Conservation (phyloP, 2,888 invertebrate genomes). For the Parthenolecanium corni region DNA sequence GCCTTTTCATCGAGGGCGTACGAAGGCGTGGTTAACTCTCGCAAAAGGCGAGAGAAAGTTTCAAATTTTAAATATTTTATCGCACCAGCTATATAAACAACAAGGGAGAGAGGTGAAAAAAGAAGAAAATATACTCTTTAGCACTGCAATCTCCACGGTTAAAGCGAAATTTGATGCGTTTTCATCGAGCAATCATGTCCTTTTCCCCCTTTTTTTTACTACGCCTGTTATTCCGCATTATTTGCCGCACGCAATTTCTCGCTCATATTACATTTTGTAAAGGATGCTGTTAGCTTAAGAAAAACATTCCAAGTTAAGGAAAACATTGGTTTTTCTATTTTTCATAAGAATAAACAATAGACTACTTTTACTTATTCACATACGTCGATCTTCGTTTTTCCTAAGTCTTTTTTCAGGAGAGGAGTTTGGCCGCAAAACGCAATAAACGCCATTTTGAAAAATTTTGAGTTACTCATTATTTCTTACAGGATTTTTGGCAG, state of each 20-base stretch:
- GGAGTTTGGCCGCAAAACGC: too few species aligned
- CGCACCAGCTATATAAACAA: conserved; percentile 6
- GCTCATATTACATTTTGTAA: neutral
- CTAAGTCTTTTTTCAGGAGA: too few species aligned
- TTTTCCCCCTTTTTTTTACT: conserved; percentile 23
- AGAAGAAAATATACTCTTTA: conserved; percentile 9
- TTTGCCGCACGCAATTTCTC: conserved; percentile 25
- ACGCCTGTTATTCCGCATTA: conserved; percentile 26
- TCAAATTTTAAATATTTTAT: conserved; percentile 24
- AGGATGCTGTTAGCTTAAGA: too few species aligned
- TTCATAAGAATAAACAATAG: too few species aligned
- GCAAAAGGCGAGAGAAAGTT: neutral
- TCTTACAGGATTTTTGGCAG: too few species aligned
- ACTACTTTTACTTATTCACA: too few species aligned
- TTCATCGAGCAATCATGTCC: conserved; percentile 28
- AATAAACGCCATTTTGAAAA: too few species aligned
- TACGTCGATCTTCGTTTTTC: too few species aligned
- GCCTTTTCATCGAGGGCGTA: neutral
- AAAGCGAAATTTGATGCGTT: conserved; percentile 24
- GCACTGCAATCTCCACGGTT: conserved; percentile 16
- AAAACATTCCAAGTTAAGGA: too few species aligned
- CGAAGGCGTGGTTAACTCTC: conserved; percentile 12
- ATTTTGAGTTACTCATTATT: too few species aligned
- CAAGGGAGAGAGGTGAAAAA: too few species aligned
- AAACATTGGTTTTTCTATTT: too few species aligned